Evolutionary conservation across 1,140 invertebrate species (phyloP).

Genomic region (Cephus cinctus): DNA sequence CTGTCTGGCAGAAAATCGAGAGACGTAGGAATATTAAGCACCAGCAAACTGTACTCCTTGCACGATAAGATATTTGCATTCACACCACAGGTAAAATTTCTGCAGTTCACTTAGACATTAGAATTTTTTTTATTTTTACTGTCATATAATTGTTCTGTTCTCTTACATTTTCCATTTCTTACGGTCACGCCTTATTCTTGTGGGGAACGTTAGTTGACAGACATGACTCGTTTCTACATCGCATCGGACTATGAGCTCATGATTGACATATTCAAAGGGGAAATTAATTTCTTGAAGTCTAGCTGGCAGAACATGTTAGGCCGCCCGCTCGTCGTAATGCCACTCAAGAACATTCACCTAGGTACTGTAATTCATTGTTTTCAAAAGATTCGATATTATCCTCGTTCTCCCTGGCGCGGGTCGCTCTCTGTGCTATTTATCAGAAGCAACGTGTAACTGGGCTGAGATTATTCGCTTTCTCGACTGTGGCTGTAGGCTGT

Average conservation of each 20-base stretch:
- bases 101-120: slow-evolving; percentile 17
- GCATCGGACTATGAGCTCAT: slow-evolving; percentile 95
- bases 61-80: slow-evolving; percentile 97
- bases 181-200: slow-evolving; percentile 26
- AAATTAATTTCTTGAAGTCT: slow-evolving; percentile 95
- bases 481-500: no score
- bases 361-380: slow-evolving; percentile 64
- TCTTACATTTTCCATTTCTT: slow-evolving; percentile 35
- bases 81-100: slow-evolving; percentile 86
- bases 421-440: no score
- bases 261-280: slow-evolving; percentile 95
- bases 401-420: no score
- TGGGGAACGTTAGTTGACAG: slow-evolving; percentile 80
- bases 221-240: slow-evolving; percentile 94
- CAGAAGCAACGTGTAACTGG: no score
- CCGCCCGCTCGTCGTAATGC: slow-evolving; percentile 85
- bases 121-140: slow-evolving; percentile 15
- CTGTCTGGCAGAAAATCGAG: slow-evolving; percentile 91
- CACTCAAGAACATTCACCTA: slow-evolving; percentile 87
- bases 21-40: slow-evolving; percentile 95
- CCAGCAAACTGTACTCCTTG: slow-evolving; percentile 96
- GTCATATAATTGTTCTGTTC: slow-evolving; percentile 8
- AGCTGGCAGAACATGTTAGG: slow-evolving; percentile 94
- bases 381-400: no score
- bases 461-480: no score